These are phyloP conservation scores for Orthosia cruda DNA, from an alignment of 2,888 invertebrate genomes.

Conservation along the genomic window DNA sequence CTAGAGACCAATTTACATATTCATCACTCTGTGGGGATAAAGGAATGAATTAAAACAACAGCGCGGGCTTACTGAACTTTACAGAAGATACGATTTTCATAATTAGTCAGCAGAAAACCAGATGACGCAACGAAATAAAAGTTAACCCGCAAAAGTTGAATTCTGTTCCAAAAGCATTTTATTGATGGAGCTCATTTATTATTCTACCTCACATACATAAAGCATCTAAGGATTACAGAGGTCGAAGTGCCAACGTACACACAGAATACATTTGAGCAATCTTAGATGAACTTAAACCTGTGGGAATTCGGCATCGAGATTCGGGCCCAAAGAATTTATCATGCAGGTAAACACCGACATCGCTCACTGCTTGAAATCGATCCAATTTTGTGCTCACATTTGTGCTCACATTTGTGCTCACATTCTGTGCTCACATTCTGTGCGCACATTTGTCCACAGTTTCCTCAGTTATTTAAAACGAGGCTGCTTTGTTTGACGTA, in stretches of 20 bases:
- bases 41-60: conserved; percentile 71
- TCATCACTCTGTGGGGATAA: conserved; percentile 70
- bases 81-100: conserved; percentile 56
- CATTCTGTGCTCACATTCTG: conserved; percentile 38
- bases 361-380: conserved; percentile 29
- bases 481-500: conserved; percentile 11
- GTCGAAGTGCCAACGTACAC: conserved; percentile 42
- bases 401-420: conserved; percentile 13
- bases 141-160: conserved; percentile 13
- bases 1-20: conserved; percentile 75
- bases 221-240: conserved; percentile 52
- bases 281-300: conserved; percentile 58
- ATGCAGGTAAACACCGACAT: conserved; percentile 34
- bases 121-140: conserved; percentile 37
- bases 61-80: conserved; percentile 59
- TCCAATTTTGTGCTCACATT: conserved; percentile 29
- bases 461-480: conserved; percentile 41
- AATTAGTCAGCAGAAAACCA: conserved; percentile 37
- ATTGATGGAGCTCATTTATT: conserved; percentile 46
- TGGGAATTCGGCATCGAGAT: conserved; percentile 54
- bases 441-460: conserved; percentile 28
- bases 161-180: conserved; percentile 32
- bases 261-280: conserved; percentile 65
- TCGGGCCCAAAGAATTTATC: conserved; percentile 48
- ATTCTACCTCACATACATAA: conserved; percentile 58